Conservation (phyloP, 2,113 vertebrate genomes). For the Aspidoscelis tigris region DNA sequence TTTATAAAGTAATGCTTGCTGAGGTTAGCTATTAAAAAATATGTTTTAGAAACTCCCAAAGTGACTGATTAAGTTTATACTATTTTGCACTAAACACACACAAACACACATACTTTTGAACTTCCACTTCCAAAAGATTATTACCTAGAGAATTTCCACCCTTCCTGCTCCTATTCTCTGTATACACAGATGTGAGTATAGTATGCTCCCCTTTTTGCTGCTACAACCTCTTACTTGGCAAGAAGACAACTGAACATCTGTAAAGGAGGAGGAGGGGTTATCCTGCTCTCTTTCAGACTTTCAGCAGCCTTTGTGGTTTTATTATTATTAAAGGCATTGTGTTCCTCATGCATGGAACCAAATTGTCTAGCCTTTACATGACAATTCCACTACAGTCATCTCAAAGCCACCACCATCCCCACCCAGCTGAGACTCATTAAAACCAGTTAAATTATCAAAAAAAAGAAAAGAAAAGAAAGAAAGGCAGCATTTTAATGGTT, state of each 20-base stretch:
- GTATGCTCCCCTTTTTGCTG: slow-evolving; percentile 24
- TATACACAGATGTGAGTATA: slow-evolving; percentile 54
- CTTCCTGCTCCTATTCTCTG: slow-evolving; percentile 47
- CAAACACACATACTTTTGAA: no score
- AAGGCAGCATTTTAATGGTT: neutral
- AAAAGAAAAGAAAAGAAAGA: no score
- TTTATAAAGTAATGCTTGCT: slow-evolving; percentile 17
- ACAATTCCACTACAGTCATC: neutral
- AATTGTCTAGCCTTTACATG: neutral
- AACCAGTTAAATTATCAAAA: neutral
- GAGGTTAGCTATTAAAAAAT: slow-evolving; percentile 39
- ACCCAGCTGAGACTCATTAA: neutral
- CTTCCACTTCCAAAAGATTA: neutral
- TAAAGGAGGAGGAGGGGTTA: slow-evolving; percentile 44
- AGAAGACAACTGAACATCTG: slow-evolving; percentile 66
- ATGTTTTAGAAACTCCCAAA: slow-evolving; percentile 22
- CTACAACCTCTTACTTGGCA: slow-evolving; percentile 55
- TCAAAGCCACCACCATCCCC: neutral
- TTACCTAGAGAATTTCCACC: slow-evolving; percentile 29
- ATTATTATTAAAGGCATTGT: slow-evolving; percentile 52
- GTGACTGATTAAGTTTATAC: slow-evolving; percentile 11
- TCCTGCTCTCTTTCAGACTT: slow-evolving; percentile 30
- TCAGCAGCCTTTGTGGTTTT: slow-evolving; percentile 51
- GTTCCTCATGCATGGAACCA: neutral
- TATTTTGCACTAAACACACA: neutral